Conservation (phyloP, 2,888 invertebrate genomes). For the Ectobius pallidus region DNA sequence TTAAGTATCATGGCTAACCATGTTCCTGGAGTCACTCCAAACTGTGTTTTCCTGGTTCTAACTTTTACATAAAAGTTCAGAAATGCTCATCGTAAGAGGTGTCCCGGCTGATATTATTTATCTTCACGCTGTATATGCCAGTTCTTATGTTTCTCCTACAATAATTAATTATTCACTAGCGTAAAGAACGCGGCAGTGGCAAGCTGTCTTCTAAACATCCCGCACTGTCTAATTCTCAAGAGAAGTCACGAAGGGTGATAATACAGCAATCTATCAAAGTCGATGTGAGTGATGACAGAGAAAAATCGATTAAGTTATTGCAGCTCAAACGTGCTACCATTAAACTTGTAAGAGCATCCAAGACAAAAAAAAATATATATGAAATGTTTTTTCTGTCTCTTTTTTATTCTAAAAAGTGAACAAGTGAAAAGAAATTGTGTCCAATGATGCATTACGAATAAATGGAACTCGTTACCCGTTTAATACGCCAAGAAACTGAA, state of each 20-base stretch:
- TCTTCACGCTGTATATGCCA: no score
- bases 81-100: no score
- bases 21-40: no score
- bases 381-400: conserved; percentile 1
- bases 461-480: conserved; percentile 41
- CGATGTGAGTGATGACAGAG: conserved; percentile 32
- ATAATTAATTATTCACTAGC: no score
- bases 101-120: no score
- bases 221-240: no score
- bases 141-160: no score
- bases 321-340: conserved; percentile 36
- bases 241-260: neutral
- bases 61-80: no score
- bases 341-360: conserved; percentile 26
- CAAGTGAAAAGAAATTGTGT: conserved; percentile 36
- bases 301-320: conserved; percentile 40
- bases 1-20: no score
- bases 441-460: conserved; percentile 42
- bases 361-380: conserved; percentile 32
- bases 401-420: conserved; percentile 15
- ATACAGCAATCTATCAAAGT: conserved; percentile 38
- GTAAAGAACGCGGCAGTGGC: no score
- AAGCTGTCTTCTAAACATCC: no score
- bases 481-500: conserved; percentile 35
- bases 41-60: no score